phyloP scores from a whole-genome alignment of 2,113 vertebrate genomes.

The Salvelinus fontinalis region DNA sequence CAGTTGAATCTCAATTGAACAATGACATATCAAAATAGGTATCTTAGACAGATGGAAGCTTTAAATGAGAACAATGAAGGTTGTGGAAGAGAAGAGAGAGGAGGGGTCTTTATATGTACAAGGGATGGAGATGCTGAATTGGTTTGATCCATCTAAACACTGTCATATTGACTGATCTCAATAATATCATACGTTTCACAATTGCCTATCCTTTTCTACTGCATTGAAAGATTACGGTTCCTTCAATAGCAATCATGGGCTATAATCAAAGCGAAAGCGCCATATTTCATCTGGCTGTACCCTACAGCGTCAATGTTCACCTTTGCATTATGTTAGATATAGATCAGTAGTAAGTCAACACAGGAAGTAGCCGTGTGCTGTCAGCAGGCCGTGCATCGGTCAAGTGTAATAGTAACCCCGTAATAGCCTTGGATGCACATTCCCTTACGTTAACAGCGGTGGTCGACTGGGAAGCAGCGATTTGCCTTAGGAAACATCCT shows the following conservation, averaged over 20 bases:
- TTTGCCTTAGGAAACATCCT: not conserved
- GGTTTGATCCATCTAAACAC: not conserved
- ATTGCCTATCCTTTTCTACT: not conserved
- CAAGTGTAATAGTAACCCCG: not conserved
- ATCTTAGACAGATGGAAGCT: not conserved
- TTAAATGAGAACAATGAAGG: not conserved
- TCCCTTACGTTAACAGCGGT: not conserved
- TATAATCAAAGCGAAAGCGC: not conserved
- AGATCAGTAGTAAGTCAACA: not conserved
- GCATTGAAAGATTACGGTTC: not conserved
- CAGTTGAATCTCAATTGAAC: slow-evolving; percentile 51
- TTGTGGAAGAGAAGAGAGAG: not conserved
- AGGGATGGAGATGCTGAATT: not conserved
- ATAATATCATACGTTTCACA: not conserved
- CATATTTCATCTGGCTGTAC: not conserved
- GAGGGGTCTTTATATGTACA: too few species aligned
- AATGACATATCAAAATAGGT: slow-evolving; percentile 21
- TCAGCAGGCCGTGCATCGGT: not conserved
- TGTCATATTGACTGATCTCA: not conserved
- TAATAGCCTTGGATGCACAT: not conserved
- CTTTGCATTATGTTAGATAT: not conserved
- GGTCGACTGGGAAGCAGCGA: not conserved
- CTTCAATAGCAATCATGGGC: not conserved
- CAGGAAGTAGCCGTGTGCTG: not conserved
- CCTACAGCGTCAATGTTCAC: not conserved